Evolutionary conservation across 2,797 vertebrate genomes (phyloP).

Genomic region (Pteronotus mesoamericanus): DNA sequence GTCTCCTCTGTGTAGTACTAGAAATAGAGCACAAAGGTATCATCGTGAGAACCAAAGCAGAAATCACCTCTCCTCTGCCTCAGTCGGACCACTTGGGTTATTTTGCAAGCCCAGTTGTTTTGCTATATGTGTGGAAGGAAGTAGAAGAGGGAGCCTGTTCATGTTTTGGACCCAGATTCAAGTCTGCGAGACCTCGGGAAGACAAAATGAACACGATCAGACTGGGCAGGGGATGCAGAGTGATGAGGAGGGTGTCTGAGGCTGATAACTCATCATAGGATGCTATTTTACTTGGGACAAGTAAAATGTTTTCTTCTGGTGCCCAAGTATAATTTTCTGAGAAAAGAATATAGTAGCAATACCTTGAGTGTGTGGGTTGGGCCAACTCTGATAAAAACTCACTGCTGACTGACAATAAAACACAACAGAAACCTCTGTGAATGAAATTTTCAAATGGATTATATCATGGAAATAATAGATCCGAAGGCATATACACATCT

Average conservation of each 20-base stretch:
- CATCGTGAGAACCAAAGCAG: background rate
- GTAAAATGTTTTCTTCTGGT: background rate
- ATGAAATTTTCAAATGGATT: background rate
- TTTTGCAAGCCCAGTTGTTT: background rate
- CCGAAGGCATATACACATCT: background rate
- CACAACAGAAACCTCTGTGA: background rate
- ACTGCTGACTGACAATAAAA: background rate
- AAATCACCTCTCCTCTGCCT: background rate
- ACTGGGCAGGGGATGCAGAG: background rate
- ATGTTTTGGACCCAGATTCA: background rate
- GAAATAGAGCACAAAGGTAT: conserved; percentile 82
- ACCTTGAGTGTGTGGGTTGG: background rate
- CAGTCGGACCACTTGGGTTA: background rate
- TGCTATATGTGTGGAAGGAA: background rate
- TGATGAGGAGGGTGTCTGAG: background rate
- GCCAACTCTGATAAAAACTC: background rate
- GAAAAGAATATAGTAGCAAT: background rate
- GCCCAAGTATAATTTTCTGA: conserved; percentile 22
- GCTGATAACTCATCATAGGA: background rate
- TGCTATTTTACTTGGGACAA: background rate
- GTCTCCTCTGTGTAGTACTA: conserved; percentile 90
- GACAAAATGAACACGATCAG: background rate
- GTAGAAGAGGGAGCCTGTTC: background rate
- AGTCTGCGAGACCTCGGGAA: background rate
- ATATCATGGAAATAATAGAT: background rate